phyloP scores from a whole-genome alignment of 2,888 invertebrate species.

The Xanthia togata region DNA sequence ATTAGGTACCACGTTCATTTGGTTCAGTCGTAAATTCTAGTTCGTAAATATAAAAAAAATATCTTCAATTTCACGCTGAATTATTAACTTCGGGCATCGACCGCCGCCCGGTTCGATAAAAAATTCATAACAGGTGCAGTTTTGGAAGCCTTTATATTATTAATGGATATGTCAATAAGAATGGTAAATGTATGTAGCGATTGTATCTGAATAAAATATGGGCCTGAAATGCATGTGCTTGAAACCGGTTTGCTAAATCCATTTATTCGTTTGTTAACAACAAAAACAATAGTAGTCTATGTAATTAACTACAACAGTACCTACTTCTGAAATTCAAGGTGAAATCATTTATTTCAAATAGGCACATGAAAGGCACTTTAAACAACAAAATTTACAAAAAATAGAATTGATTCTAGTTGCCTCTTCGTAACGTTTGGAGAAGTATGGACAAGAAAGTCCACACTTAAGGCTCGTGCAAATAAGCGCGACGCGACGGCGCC shows the following conservation, averaged over 20 bases:
- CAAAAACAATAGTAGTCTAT: neutral
- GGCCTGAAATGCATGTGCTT: slow-evolving; percentile 1
- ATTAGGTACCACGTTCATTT: slow-evolving; percentile 9
- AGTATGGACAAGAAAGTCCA: too few relatives aligned
- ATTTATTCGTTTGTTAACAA: neutral
- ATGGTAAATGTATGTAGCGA: slow-evolving; percentile 12
- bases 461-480: too few relatives aligned
- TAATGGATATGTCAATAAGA: slow-evolving; percentile 2
- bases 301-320: neutral
- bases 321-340: too few relatives aligned
- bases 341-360: too few relatives aligned
- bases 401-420: too few relatives aligned
- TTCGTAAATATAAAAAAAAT: slow-evolving; percentile 7
- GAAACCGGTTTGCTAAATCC: slow-evolving; percentile 11
- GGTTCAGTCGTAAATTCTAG: slow-evolving; percentile 2
- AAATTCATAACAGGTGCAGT: slow-evolving; percentile 29
- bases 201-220: slow-evolving; percentile 15
- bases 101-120: slow-evolving; percentile 7
- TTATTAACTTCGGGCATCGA: slow-evolving; percentile 8
- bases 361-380: too few relatives aligned
- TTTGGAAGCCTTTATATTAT: slow-evolving; percentile 17
- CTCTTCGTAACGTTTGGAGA: too few relatives aligned
- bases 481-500: too few relatives aligned
- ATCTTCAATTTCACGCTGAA: slow-evolving; percentile 4
- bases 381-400: too few relatives aligned